Conservation (phyloP, 2,113 vertebrate genomes). For the Nothocercus nigrocapillus region DNA sequence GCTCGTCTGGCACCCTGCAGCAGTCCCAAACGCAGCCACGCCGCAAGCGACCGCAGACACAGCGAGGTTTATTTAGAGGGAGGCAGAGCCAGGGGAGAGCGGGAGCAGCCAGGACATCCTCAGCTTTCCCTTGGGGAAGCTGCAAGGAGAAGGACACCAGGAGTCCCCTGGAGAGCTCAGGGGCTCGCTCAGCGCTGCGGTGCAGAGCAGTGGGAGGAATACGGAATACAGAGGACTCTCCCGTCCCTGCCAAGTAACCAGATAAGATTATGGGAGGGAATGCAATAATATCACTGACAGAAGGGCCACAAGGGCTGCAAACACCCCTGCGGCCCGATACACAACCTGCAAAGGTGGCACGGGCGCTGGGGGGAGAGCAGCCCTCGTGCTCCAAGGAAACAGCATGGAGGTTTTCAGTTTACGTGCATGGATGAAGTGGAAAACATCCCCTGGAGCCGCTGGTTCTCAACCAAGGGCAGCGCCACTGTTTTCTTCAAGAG, state of each 20-base stretch:
- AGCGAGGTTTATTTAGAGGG: neutral
- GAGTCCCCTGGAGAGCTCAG: neutral
- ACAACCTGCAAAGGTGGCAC: neutral
- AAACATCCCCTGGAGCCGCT: accelerated
- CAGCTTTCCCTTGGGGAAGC: neutral
- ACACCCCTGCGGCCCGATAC: neutral
- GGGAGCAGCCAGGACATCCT: accelerated
- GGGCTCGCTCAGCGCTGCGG: neutral
- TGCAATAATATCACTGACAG: accelerated
- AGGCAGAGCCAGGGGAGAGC: neutral
- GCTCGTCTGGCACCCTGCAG: accelerated
- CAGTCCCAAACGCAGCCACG: accelerated
- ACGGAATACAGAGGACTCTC: neutral
- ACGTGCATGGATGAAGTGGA: accelerated
- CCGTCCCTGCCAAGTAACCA: neutral
- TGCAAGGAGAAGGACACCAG: neutral
- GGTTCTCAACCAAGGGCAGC: neutral
- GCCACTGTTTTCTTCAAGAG: neutral
- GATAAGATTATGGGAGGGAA: neutral
- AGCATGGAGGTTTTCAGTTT: neutral
- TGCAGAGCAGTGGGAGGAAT: neutral
- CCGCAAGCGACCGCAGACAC: neutral
- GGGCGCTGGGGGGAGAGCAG: neutral
- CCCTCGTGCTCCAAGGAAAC: neutral
- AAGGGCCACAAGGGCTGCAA: accelerated